Percentiles rank a stretch among this genome's conserved stretches.
Evolutionary conservation across 2,888 invertebrate genomes (phyloP).

Genomic region (Allophyes oxyacanthae): DNA sequence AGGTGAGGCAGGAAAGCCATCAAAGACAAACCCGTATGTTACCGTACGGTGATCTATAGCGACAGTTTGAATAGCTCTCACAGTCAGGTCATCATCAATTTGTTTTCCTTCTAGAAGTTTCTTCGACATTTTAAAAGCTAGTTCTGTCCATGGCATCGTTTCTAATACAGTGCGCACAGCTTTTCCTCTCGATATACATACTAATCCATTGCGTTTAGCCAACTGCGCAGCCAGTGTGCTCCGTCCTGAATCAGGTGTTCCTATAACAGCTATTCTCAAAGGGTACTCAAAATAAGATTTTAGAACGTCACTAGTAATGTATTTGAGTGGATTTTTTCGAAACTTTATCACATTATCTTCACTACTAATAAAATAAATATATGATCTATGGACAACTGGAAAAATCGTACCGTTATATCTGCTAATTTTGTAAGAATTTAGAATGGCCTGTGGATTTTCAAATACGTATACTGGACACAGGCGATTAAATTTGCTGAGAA

Average conservation of each 20-base stretch:
- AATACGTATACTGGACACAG: slow-evolving; percentile 91
- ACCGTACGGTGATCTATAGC: slow-evolving; percentile 81
- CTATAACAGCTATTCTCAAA: slow-evolving; percentile 88
- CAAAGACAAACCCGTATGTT: slow-evolving; percentile 90
- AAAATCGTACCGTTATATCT: slow-evolving; percentile 80
- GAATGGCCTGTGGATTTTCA: slow-evolving; percentile 82
- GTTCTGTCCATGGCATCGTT: slow-evolving; percentile 85
- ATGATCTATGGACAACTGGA: slow-evolving; percentile 89
- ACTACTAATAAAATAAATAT: slow-evolving; percentile 89
- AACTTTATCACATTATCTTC: slow-evolving; percentile 84
- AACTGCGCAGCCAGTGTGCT: slow-evolving; percentile 88
- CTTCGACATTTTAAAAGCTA: slow-evolving; percentile 79
- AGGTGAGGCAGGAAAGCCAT: slow-evolving; percentile 90
- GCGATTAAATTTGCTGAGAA: slow-evolving; percentile 90
- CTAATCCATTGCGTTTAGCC: slow-evolving; percentile 85
- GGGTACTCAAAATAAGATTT: slow-evolving; percentile 83
- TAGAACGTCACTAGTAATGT: slow-evolving; percentile 78
- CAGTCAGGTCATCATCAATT: slow-evolving; percentile 79
- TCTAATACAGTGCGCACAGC: slow-evolving; percentile 85
- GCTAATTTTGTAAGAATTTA: slow-evolving; percentile 82
- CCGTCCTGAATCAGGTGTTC: slow-evolving; percentile 91
- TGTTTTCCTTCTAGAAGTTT: slow-evolving; percentile 79
- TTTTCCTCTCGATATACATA: slow-evolving; percentile 87
- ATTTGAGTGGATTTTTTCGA: slow-evolving; percentile 88
- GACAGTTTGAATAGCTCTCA: slow-evolving; percentile 87